Evolutionary conservation across 2,888 invertebrate species (phyloP), one percentile per base, ranked within the genome.

Genomic region (Heliothis peltigera): DNA sequence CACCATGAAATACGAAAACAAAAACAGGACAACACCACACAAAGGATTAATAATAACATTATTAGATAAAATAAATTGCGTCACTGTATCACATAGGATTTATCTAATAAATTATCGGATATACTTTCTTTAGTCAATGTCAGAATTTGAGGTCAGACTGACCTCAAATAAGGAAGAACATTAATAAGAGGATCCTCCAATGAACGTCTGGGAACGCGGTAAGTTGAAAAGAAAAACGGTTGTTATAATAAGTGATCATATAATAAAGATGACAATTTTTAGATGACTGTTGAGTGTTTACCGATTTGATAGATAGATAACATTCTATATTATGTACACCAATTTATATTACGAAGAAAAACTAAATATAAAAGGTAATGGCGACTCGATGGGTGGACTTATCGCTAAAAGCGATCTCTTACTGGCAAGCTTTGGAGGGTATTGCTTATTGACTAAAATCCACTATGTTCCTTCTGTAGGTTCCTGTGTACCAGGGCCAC

Each of bases 21-120:
- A 8, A 21, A 46, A 46, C 19, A 12, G 21, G 12, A 46, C 15
- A 46, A 46, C 19, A 46, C 7, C 7, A 46, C 10, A 46, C 19
- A 21, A 21, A 8, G 12, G 64, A 68, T 68, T 71, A 68, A 71
- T 68, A 56, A 70, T 64, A 64, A 64, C 39, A 68, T 71, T 67
- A 71, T 5, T 3, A 58, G 58, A 72, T 72, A 71, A 19, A 25
- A 43, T 25, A 22, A 28, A 43, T 22, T 43, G 12, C 25, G 25
- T 25, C 28, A 54, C 22, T 42, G 28, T 19, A 32, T 32, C 39
- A 25, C 25, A 39, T n/a, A n/a, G 54, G 57, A 72, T 69, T 69
- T 72, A 64, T 71, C 57, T 72, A 66, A 39, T 39, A 39, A 39
- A 39, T 39, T 39, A 39, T 39, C 39, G 39, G 39, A 46, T 21